phyloP scores from a whole-genome alignment of 2,113 vertebrate species.

The Carassius carassius region DNA sequence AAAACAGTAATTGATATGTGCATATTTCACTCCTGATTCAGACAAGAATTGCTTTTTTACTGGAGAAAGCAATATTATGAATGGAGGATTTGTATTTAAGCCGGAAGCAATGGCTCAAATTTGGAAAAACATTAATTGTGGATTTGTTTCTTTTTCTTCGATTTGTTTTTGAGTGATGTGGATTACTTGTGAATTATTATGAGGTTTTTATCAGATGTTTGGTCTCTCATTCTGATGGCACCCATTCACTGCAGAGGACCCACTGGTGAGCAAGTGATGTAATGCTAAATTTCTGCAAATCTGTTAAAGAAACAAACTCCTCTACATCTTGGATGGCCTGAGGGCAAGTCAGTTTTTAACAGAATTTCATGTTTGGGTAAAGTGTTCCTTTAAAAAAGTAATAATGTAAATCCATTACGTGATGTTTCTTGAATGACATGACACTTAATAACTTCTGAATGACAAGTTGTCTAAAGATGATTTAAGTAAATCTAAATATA shows the following conservation, averaged over 20 bases:
- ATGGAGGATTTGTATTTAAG: not conserved
- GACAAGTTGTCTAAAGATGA: not conserved
- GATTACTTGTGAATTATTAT: not conserved
- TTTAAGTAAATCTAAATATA: conserved; percentile 10
- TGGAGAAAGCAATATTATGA: not conserved
- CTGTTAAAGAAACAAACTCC: not conserved
- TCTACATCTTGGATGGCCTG: not conserved
- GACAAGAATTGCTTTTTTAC: not conserved
- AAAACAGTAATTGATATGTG: no score
- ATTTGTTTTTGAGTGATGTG: not conserved
- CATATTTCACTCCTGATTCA: not conserved
- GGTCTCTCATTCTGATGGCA: not conserved
- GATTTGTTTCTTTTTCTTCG: no score
- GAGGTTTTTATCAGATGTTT: not conserved
- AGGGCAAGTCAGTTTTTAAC: not conserved
- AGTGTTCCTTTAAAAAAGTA: not conserved
- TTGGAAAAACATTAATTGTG: no score
- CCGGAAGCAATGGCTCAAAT: no score
- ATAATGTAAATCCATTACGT: not conserved
- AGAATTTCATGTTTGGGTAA: not conserved
- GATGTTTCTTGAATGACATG: not conserved
- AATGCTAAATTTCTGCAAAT: not conserved
- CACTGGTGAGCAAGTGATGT: not conserved
- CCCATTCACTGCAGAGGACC: not conserved
- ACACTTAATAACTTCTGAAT: not conserved